These are phyloP conservation scores for Drosophila infuscata DNA, from an alignment of 2,888 invertebrate species.

Conservation along the genomic window DNA sequence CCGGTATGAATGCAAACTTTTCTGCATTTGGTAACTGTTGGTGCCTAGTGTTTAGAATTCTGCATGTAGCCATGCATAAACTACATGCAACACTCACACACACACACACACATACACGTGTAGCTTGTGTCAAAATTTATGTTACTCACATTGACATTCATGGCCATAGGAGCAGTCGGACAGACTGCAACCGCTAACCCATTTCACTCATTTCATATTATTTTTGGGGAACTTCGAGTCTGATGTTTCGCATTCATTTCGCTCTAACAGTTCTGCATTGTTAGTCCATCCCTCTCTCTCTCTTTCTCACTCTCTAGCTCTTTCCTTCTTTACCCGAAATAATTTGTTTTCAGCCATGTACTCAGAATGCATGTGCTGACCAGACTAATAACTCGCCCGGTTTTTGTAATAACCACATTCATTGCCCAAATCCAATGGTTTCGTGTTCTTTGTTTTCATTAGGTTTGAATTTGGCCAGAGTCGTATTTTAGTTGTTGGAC, in stretches of 20 bases:
- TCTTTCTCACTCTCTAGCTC: not conserved
- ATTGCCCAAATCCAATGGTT: constrained; percentile 12
- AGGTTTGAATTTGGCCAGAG: not conserved
- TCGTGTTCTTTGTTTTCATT: constrained; percentile 40
- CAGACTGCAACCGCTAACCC: constrained; percentile 57
- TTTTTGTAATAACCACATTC: constrained; percentile 7
- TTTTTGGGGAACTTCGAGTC: constrained; percentile 11
- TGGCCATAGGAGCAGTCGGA: constrained; percentile 8
- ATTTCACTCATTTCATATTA: constrained; percentile 30
- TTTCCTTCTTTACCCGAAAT: constrained; percentile 8
- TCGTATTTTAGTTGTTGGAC: constrained; percentile 2
- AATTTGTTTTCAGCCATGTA: constrained; percentile 30
- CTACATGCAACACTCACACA: constrained; percentile 1
- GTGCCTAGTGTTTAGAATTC: constrained; percentile 1
- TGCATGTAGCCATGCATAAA: constrained; percentile 19
- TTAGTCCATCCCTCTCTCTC: not conserved
- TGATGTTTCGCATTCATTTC: constrained; percentile 48
- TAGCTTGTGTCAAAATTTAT: constrained; percentile 30
- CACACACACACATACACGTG: not conserved
- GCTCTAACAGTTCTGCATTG: not conserved
- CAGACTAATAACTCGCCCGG: constrained; percentile 4
- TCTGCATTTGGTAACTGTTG: not conserved
- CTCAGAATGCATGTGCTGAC: constrained; percentile 45
- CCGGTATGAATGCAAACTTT: not conserved
- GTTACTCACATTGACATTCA: constrained; percentile 23